phyloP scores from a whole-genome alignment of 64 coral and sea anemone species.

The Porites lutea region DNA sequence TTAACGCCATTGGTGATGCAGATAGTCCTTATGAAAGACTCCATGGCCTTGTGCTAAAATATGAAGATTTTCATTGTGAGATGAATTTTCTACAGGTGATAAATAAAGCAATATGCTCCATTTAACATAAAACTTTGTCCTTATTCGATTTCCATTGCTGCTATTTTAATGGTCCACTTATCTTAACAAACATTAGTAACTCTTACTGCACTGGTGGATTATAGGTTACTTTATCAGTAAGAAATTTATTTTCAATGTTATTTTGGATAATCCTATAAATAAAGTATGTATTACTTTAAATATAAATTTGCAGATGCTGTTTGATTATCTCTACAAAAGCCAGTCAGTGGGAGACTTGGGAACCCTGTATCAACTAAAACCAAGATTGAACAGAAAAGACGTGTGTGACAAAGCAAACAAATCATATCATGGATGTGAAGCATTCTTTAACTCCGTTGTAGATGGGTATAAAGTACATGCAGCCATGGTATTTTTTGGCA shows the following conservation, averaged over 20 bases:
- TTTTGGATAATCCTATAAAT: too few species aligned
- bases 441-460: slow-evolving; percentile 51
- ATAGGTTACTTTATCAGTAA: slow-evolving; percentile 47
- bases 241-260: slow-evolving; percentile 22
- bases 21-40: slow-evolving; percentile 29
- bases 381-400: slow-evolving; percentile 48
- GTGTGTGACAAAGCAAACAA: slow-evolving; percentile 36
- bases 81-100: slow-evolving; percentile 61
- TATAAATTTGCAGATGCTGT: too few species aligned
- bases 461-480: slow-evolving; percentile 58
- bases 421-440: slow-evolving; percentile 59
- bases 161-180: too few species aligned
- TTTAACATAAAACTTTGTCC: too few species aligned
- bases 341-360: too few species aligned
- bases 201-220: slow-evolving; percentile 32
- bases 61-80: slow-evolving; percentile 53
- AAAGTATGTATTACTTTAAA: too few species aligned
- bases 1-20: slow-evolving; percentile 14
- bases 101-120: background rate
- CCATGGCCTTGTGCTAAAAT: slow-evolving; percentile 23
- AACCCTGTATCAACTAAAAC: slow-evolving; percentile 54
- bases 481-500: slow-evolving; percentile 48
- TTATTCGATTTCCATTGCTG: too few species aligned
- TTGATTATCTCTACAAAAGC: too few species aligned
- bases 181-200: too few species aligned